These are phyloP conservation scores for Pachycephus smyrnensis DNA, from an alignment of 2,888 invertebrate genomes.

Conservation along the genomic window DNA sequence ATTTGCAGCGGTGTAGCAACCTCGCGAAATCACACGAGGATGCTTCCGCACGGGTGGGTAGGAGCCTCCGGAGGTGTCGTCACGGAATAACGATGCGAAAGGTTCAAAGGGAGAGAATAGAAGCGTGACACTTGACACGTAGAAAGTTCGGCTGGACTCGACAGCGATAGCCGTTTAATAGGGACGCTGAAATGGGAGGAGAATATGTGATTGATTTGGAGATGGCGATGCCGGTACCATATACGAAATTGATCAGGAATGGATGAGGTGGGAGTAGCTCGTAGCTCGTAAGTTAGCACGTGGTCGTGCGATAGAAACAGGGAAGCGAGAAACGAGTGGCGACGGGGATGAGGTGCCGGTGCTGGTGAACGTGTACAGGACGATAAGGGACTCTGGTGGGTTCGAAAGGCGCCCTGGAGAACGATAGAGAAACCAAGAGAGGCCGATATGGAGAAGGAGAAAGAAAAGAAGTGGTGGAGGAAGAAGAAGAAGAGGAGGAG, in stretches of 20 bases:
- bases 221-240: too few relatives aligned
- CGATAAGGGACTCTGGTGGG: constrained; percentile 32
- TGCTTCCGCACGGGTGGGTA: too few relatives aligned
- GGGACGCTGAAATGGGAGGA: too few relatives aligned
- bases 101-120: too few relatives aligned
- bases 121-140: too few relatives aligned
- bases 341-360: constrained; percentile 1
- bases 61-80: too few relatives aligned
- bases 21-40: too few relatives aligned
- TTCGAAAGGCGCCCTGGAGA: constrained; percentile 32
- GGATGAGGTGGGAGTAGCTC: constrained; percentile 22
- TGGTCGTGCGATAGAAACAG: constrained; percentile 54
- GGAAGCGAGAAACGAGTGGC: constrained; percentile 35
- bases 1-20: constrained; percentile 43
- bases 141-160: too few relatives aligned
- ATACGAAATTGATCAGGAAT: too few relatives aligned
- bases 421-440: background rate
- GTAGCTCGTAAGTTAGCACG: constrained; percentile 65
- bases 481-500: constrained; percentile 16
- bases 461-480: constrained; percentile 23
- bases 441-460: constrained; percentile 6
- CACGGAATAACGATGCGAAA: too few relatives aligned
- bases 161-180: too few relatives aligned
- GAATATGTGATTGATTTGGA: too few relatives aligned
- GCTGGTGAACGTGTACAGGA: background rate